Evolutionary conservation across 2,888 invertebrate genomes (phyloP).

Genomic region (Brachyptera putata): DNA sequence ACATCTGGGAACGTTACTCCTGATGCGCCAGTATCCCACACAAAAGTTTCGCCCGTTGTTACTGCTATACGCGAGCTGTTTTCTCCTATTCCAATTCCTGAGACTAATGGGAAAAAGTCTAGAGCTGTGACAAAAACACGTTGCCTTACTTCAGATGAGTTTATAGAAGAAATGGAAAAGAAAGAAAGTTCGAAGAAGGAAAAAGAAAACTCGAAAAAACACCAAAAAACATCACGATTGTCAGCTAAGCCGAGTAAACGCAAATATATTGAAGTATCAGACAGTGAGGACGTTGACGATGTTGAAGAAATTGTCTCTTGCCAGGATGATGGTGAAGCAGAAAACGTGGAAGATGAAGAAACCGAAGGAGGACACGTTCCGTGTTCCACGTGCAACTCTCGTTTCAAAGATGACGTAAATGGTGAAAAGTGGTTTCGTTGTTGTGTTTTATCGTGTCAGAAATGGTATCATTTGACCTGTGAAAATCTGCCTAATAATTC

Average conservation of each 20-base stretch:
- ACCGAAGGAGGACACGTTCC: not conserved
- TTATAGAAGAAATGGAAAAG: not conserved
- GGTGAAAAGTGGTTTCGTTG: not conserved
- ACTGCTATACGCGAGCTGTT: not conserved
- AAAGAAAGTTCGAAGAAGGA: not conserved
- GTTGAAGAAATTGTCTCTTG: not conserved
- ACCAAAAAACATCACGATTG: no score
- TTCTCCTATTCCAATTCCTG: not conserved
- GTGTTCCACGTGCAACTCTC: no score
- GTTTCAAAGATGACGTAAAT: no score
- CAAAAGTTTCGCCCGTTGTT: not conserved
- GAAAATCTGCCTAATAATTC: not conserved
- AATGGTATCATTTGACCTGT: not conserved
- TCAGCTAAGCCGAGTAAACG: not conserved
- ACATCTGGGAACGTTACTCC: no score
- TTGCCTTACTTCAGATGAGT: not conserved
- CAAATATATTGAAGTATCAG: not conserved
- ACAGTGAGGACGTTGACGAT: not conserved
- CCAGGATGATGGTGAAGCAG: not conserved
- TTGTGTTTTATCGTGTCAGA: not conserved
- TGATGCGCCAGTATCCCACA: no score
- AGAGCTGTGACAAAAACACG: not conserved
- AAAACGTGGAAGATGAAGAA: not conserved
- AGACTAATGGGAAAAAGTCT: not conserved
- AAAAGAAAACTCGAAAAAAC: not conserved